Evolutionary conservation across 2,888 invertebrate species (phyloP).

Genomic region (Drosophila anceps): DNA sequence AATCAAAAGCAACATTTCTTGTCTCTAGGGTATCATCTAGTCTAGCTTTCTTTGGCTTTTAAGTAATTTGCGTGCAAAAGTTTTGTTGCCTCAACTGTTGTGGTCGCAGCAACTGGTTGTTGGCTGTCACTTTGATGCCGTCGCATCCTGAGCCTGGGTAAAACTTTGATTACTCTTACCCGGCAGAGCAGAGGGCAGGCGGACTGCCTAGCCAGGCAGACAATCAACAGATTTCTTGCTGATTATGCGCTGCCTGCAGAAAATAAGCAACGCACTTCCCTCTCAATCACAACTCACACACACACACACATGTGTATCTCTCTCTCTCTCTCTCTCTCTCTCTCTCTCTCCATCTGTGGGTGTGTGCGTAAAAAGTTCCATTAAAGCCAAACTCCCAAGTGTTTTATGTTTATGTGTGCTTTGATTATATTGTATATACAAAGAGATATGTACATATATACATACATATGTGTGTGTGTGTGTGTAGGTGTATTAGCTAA

Average conservation of each 20-base stretch:
- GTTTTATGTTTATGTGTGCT: constrained; percentile 56
- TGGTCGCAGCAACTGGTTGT: constrained; percentile 54
- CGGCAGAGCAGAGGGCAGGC: constrained; percentile 20
- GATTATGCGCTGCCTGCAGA: constrained; percentile 65
- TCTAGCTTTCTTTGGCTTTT: background rate
- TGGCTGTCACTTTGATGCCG: constrained; percentile 45
- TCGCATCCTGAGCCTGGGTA: constrained; percentile 12
- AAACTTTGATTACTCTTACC: constrained; percentile 62
- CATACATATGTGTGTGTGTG: background rate
- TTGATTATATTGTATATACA: constrained; percentile 15
- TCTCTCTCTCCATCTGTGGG: background rate
- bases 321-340: too few relatives aligned
- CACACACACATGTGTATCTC: too few relatives aligned
- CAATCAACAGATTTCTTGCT: constrained; percentile 73
- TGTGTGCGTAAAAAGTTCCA: constrained; percentile 63
- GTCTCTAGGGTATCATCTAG: constrained; percentile 1
- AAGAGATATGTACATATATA: background rate
- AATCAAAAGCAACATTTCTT: background rate
- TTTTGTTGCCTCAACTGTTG: constrained; percentile 23
- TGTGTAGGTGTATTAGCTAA: constrained; percentile 14
- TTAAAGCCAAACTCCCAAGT: constrained; percentile 64
- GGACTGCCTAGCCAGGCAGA: constrained; percentile 26
- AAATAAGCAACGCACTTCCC: constrained; percentile 4
- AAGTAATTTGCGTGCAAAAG: constrained; percentile 4
- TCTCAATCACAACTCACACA: constrained; percentile 7